Conservation (phyloP, 1,140 invertebrate genomes). For the Drosophila auraria region DNA sequence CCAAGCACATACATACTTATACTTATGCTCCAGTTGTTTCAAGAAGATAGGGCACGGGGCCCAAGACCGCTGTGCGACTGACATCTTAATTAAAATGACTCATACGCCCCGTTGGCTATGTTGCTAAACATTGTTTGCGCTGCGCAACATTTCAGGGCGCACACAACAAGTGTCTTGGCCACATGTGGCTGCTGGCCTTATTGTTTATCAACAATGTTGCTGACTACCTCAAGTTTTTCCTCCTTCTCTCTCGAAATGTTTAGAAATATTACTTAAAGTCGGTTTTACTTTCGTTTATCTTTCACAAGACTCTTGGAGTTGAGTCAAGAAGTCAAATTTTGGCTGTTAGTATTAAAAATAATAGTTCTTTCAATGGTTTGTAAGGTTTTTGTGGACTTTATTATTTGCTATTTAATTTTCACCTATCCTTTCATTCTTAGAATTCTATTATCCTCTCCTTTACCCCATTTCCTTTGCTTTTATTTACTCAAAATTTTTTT, state of each 20-base stretch:
- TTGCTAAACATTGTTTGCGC: conserved; percentile 35
- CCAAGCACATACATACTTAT: neutral
- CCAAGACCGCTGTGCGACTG: conserved; percentile 27
- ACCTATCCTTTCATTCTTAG: neutral
- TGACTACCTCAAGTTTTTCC: conserved; percentile 14
- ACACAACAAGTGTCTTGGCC: conserved; percentile 70
- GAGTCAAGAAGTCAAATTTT: neutral
- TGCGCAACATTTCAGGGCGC: conserved; percentile 28
- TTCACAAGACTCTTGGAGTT: neutral
- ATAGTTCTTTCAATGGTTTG: neutral
- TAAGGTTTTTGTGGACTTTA: neutral
- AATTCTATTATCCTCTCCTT: neutral
- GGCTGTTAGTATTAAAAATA: conserved; percentile 1
- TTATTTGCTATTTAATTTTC: neutral
- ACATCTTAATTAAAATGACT: conserved; percentile 75
- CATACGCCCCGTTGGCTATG: conserved; percentile 16
- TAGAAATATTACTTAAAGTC: conserved; percentile 1
- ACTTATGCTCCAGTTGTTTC: conserved; percentile 44
- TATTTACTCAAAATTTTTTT: neutral
- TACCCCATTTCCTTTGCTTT: neutral
- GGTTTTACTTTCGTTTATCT: conserved; percentile 12
- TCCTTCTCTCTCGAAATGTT: neutral
- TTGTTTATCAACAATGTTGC: conserved; percentile 10
- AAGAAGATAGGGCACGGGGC: conserved; percentile 63
- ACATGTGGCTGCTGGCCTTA: conserved; percentile 21